Evolutionary conservation across 2,797 vertebrate species (phyloP), one percentile per base, ranked within the genome.

Genomic region (Chaetophractus vellerosus): DNA sequence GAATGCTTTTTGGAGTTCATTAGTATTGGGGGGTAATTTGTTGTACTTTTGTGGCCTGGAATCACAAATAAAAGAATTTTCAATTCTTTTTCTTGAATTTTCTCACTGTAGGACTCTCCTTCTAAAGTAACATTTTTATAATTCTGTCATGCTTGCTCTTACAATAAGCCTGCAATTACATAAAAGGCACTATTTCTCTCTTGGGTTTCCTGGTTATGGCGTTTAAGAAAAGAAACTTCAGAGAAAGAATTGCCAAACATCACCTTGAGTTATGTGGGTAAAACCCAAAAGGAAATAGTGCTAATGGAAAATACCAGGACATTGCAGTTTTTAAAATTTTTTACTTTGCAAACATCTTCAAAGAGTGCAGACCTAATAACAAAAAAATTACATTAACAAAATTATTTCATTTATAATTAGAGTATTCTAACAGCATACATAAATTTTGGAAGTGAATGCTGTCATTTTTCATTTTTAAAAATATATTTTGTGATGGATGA

Each of bases 381-480:
- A 45, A 24, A 75, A 45, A 95, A 68, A 88, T 90, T 93, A 63
- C 24, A 86, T 82, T 69, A 97, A 83, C 81, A 92, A 94, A 93
- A 97, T 94, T 83, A 90, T 63, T 88, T 93, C 74, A 64, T 91
- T 95, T 86, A 69, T 90, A 96, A 93, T 95, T 96, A 94, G 91
- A 74, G 11, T 63, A 81, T 81, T 94, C 66, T 93, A 83, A 36
- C 26, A 93, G 76, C 69, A 91, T 66, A 90, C 68, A 90, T 95
- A 92, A 75, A 90, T 95, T 96, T 88, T 93, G 68, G 80, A 96
- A 95, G 64, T 63, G 59, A 96, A 93, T 80, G 85, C 68, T 97
- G 74, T 92, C 90, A 68, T 91, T 94, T 96, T 95, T 95, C 94
- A 89, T 93, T 96, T 97, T 94, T 68, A 75, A 97, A 97, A 96